phyloP scores from a whole-genome alignment of 2,888 invertebrate genomes.

The Coenonympha glycerion region DNA sequence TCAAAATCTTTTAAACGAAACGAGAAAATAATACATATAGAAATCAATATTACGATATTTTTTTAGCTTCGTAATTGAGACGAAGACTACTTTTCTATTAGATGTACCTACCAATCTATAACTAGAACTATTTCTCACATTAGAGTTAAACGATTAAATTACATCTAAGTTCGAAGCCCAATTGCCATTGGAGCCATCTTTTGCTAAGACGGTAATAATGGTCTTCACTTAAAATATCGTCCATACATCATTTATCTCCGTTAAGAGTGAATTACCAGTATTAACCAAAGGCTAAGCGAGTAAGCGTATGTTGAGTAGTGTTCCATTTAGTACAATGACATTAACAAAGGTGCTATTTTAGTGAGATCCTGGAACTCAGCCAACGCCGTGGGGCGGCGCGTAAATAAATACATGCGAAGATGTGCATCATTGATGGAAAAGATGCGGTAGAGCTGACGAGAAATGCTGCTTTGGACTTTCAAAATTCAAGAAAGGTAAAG shows the following conservation, averaged over 20 bases:
- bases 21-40: not conserved
- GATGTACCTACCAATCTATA: too few species aligned
- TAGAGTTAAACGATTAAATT: too few species aligned
- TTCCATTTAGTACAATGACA: constrained; percentile 70
- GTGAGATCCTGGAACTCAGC: constrained; percentile 63
- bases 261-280: constrained; percentile 2
- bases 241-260: not conserved
- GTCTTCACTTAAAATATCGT: not conserved
- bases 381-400: constrained; percentile 57
- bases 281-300: constrained; percentile 1
- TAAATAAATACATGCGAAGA: constrained; percentile 55
- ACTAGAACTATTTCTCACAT: too few species aligned
- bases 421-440: constrained; percentile 4
- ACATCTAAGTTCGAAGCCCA: too few species aligned
- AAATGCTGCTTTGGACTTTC: not conserved
- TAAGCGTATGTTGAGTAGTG: constrained; percentile 39
- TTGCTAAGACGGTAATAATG: not conserved
- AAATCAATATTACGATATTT: not conserved
- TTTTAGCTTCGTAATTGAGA: not conserved
- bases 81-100: not conserved
- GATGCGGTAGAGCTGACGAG: not conserved
- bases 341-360: constrained; percentile 68
- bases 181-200: too few species aligned
- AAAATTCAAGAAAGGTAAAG: too few species aligned
- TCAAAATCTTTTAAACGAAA: constrained; percentile 5